Conservation (phyloP, 1,140 invertebrate species). For the Himalopsyche phryganea region DNA sequence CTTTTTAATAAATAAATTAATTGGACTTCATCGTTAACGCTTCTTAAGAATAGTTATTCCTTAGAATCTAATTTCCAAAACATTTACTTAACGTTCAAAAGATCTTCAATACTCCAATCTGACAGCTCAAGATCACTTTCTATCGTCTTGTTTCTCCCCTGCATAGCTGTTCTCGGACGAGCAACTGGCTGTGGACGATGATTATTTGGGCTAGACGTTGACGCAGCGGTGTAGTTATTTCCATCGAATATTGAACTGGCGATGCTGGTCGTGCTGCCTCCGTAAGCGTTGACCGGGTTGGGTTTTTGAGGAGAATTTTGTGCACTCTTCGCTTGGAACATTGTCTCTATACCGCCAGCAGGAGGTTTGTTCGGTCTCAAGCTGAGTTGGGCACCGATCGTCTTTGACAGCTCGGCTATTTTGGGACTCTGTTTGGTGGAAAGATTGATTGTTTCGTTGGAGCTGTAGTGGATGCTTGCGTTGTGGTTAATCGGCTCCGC, state of each 20-base stretch:
- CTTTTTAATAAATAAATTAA: too few species aligned
- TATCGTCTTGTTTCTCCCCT: constrained; percentile 35
- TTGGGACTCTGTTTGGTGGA: constrained; percentile 40
- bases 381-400: constrained; percentile 45
- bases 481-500: constrained; percentile 19
- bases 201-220: constrained; percentile 11
- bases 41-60: too few species aligned
- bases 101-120: constrained; percentile 44
- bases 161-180: constrained; percentile 37
- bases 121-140: constrained; percentile 50
- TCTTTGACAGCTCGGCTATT: constrained; percentile 46
- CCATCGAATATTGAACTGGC: constrained; percentile 44
- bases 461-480: constrained; percentile 3
- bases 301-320: neutral
- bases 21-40: too few species aligned
- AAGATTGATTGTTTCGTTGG: constrained; percentile 19
- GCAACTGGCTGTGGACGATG: constrained; percentile 36
- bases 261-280: constrained; percentile 46
- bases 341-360: constrained; percentile 41
- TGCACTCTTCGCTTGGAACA: constrained; percentile 39
- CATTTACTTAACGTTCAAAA: constrained; percentile 28
- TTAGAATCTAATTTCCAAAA: too few species aligned
- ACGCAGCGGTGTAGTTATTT: neutral
- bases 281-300: constrained; percentile 12
- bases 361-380: constrained; percentile 43